Percentiles rank a stretch among this genome's conserved stretches.
Evolutionary conservation across 2,113 vertebrate genomes (phyloP).

Genomic region (Trematocara macrostoma): DNA sequence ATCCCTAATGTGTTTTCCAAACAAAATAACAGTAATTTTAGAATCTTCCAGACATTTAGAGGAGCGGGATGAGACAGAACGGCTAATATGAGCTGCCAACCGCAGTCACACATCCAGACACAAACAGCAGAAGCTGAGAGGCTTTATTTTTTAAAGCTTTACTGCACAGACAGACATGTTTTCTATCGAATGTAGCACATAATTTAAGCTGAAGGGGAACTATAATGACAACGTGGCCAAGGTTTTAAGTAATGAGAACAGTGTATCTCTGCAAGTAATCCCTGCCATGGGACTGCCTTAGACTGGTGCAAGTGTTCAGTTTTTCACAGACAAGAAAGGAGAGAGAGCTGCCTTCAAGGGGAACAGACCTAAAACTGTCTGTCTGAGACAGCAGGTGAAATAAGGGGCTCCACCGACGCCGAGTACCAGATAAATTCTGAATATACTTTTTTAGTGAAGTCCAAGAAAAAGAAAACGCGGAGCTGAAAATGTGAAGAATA

Average conservation of each 20-base stretch:
- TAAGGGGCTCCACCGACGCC: neutral
- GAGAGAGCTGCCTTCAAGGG: neutral
- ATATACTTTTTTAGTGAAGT: neutral
- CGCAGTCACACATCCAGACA: neutral
- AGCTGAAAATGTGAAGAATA: neutral
- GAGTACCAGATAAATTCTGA: neutral
- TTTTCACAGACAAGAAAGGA: neutral
- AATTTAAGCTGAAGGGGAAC: neutral
- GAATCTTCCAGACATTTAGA: neutral
- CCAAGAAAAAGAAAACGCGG: neutral
- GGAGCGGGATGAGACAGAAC: neutral
- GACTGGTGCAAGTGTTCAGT: neutral
- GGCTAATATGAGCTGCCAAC: neutral
- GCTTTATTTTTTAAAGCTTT: neutral
- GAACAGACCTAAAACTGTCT: neutral
- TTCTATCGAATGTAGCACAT: neutral
- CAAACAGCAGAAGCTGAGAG: neutral
- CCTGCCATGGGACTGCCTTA: neutral
- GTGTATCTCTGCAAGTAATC: neutral
- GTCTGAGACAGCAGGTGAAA: neutral
- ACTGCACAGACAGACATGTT: neutral
- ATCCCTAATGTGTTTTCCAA: neutral
- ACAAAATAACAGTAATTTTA: neutral
- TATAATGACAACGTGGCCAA: neutral
- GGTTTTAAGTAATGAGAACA: neutral